Evolutionary conservation across 2,113 vertebrate species (phyloP).

Genomic region (Nestor notabilis): DNA sequence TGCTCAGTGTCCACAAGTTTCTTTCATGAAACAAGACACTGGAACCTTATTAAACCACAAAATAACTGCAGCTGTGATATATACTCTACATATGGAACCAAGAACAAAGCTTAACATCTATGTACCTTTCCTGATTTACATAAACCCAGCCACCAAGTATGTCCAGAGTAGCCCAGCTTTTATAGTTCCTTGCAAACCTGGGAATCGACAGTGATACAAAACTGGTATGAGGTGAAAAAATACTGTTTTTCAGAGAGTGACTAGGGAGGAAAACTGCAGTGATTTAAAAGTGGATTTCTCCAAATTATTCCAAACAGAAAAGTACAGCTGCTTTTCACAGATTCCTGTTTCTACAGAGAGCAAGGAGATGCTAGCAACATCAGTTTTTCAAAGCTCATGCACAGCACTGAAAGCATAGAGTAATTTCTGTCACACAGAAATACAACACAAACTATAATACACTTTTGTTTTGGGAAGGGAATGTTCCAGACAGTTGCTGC

Average conservation of each 20-base stretch:
- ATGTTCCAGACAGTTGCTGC: neutral
- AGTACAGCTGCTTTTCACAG: neutral
- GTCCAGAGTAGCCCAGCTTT: neutral
- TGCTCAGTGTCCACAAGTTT: neutral
- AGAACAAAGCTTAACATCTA: neutral
- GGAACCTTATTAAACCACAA: neutral
- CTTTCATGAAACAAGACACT: neutral
- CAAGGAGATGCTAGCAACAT: neutral
- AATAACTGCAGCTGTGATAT: neutral
- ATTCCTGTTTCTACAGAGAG: neutral
- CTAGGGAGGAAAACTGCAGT: neutral
- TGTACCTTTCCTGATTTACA: neutral
- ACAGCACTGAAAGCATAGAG: neutral
- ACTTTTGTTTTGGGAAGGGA: neutral
- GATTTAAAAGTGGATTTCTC: neutral
- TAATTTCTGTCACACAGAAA: constrained; percentile 30
- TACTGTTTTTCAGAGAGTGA: neutral
- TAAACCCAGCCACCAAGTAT: neutral
- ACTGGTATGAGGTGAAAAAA: neutral
- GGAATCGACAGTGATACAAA: neutral
- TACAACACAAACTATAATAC: neutral
- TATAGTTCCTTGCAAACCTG: neutral
- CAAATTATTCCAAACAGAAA: neutral
- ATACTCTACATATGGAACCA: neutral
- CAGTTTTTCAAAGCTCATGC: neutral